These are phyloP conservation scores for Brachyptera putata DNA, from an alignment of 2,888 invertebrate species.

Conservation along the genomic window DNA sequence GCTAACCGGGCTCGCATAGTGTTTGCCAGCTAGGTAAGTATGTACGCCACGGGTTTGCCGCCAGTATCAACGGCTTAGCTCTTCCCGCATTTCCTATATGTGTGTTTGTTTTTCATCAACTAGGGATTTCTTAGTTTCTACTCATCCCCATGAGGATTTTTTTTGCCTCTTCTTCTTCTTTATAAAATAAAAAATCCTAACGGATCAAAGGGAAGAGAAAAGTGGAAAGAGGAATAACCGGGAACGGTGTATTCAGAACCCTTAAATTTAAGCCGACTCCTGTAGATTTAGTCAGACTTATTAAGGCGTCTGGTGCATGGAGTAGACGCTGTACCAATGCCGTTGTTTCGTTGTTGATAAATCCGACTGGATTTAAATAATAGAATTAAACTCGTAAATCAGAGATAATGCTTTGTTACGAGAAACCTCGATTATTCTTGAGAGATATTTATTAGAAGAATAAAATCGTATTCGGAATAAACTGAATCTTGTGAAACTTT, in stretches of 20 bases:
- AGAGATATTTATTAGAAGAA: no score
- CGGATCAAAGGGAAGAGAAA: slow-evolving; percentile 8
- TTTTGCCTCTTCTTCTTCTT: slow-evolving; percentile 3
- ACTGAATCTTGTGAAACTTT: no score
- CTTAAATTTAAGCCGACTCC: slow-evolving; percentile 11
- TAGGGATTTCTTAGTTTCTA: slow-evolving; percentile 31
- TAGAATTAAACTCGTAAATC: not conserved
- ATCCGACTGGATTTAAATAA: not conserved
- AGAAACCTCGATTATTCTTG: no score
- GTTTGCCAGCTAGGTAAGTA: not conserved
- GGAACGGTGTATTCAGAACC: not conserved
- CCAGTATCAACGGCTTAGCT: slow-evolving; percentile 13
- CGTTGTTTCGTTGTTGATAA: not conserved
- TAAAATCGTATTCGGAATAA: no score
- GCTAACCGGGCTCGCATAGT: not conserved
- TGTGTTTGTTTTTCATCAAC: slow-evolving; percentile 34
- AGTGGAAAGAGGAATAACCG: slow-evolving; percentile 9
- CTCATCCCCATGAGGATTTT: slow-evolving; percentile 18
- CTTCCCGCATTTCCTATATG: slow-evolving; percentile 14
- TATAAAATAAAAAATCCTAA: slow-evolving; percentile 22
- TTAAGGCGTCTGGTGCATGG: no score
- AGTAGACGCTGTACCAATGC: not conserved
- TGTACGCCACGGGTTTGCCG: not conserved
- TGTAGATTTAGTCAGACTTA: no score
- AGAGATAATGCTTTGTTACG: no score